phyloP scores from a whole-genome alignment of 2,888 invertebrate genomes.

The Macrosoma leucophasiata region DNA sequence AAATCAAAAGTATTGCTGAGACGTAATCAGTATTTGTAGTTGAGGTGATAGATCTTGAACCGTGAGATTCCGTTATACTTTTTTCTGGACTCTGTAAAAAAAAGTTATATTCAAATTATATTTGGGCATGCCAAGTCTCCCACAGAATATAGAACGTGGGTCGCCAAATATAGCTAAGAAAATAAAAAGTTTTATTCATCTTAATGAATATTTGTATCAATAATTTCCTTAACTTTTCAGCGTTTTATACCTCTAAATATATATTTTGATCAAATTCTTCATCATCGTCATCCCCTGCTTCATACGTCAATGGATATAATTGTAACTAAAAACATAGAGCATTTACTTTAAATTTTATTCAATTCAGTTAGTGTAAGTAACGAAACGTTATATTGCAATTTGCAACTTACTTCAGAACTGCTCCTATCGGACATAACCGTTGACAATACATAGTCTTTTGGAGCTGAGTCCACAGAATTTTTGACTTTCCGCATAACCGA shows the following conservation, averaged over 20 bases:
- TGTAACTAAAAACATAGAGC: slow-evolving; percentile 27
- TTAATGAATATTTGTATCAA: too few species aligned
- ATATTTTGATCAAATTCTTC: slow-evolving; percentile 32
- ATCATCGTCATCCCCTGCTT: slow-evolving; percentile 49
- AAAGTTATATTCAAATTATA: neutral
- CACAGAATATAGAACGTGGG: too few species aligned
- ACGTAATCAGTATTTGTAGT: slow-evolving; percentile 42
- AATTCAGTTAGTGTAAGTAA: too few species aligned
- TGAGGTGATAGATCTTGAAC: slow-evolving; percentile 58
- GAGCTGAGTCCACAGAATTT: slow-evolving; percentile 48
- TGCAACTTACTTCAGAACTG: slow-evolving; percentile 44
- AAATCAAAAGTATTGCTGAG: slow-evolving; percentile 40
- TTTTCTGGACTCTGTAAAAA: slow-evolving; percentile 50
- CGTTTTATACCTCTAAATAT: slow-evolving; percentile 43
- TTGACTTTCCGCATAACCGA: slow-evolving; percentile 59
- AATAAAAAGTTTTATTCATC: too few species aligned
- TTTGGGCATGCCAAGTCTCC: too few species aligned
- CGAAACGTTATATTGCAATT: too few species aligned
- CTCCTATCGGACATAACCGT: slow-evolving; percentile 43
- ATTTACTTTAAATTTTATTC: neutral
- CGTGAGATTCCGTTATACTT: slow-evolving; percentile 57
- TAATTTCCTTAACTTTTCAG: too few species aligned
- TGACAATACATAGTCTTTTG: slow-evolving; percentile 65
- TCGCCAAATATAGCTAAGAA: too few species aligned
- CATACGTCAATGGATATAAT: slow-evolving; percentile 42